Percentiles rank a stretch among this genome's conserved stretches.
These are phyloP conservation scores for Danio rerio DNA, from an alignment of 2,113 vertebrate species.

Conservation along the genomic window DNA sequence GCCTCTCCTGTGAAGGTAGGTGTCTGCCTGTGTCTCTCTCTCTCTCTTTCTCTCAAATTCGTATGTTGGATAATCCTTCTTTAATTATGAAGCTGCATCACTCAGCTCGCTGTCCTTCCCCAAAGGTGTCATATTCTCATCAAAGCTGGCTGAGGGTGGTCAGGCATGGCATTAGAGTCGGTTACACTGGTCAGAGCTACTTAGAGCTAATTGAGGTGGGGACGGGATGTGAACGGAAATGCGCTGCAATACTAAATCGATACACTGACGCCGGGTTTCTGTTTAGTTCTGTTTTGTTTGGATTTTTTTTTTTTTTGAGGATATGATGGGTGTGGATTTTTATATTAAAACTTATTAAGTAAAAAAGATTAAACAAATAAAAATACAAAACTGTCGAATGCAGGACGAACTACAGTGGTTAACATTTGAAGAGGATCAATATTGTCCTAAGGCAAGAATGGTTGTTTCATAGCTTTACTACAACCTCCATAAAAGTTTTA, in stretches of 20 bases:
- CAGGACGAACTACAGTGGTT: too few species aligned
- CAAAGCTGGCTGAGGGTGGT: not conserved
- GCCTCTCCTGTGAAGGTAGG: conserved; percentile 98
- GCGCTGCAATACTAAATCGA: not conserved
- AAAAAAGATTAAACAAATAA: too few species aligned
- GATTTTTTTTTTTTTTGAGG: not conserved
- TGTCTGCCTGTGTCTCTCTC: not conserved
- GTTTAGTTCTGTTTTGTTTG: not conserved
- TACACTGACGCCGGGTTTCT: not conserved
- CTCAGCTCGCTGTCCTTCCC: conserved; percentile 1
- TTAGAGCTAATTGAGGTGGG: conserved; percentile 11
- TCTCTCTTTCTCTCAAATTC: not conserved
- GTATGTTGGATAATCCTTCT: not conserved
- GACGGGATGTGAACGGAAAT: not conserved
- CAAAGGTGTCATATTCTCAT: not conserved
- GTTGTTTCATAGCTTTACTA: too few species aligned
- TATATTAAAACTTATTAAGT: not conserved
- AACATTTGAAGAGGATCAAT: too few species aligned
- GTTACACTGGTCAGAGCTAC: not conserved
- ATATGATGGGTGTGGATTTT: not conserved
- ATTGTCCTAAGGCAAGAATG: too few species aligned
- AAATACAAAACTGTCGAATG: too few species aligned
- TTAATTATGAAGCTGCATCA: conserved; percentile 31
- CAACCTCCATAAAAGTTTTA: too few species aligned
- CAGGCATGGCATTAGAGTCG: conserved; percentile 3